Conservation (phyloP, 2,888 invertebrate genomes). For the Aproaerema taeniolella region DNA sequence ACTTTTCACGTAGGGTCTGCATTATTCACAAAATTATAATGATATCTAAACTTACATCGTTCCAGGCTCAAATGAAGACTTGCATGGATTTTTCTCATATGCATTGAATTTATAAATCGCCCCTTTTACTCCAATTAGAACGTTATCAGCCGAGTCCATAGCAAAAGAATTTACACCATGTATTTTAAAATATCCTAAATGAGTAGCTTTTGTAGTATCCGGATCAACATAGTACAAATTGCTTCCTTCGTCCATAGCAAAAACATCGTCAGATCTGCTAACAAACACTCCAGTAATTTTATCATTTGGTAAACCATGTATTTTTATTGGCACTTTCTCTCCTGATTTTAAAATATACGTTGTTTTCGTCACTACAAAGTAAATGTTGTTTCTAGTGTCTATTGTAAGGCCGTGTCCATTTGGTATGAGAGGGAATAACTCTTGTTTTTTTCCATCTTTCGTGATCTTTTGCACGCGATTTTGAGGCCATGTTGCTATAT, state of each 20-base stretch:
- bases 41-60: too few relatives aligned
- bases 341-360: slow-evolving; percentile 52
- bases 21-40: too few relatives aligned
- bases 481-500: slow-evolving; percentile 67
- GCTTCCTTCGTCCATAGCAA: slow-evolving; percentile 63
- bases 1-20: too few relatives aligned
- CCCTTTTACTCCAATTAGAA: slow-evolving; percentile 55
- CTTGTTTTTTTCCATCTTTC: slow-evolving; percentile 50
- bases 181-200: slow-evolving; percentile 48
- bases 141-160: slow-evolving; percentile 59
- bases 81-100: slow-evolving; percentile 51
- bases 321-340: slow-evolving; percentile 49
- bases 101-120: slow-evolving; percentile 51
- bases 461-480: slow-evolving; percentile 59
- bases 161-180: slow-evolving; percentile 60
- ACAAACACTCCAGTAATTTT: slow-evolving; percentile 61
- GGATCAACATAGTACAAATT: slow-evolving; percentile 50
- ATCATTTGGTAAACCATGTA: slow-evolving; percentile 53
- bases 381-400: slow-evolving; percentile 59
- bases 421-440: slow-evolving; percentile 49
- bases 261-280: slow-evolving; percentile 54
- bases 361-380: slow-evolving; percentile 60
- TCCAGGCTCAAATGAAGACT: too few relatives aligned
- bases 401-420: slow-evolving; percentile 63
- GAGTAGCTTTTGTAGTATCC: slow-evolving; percentile 45